Evolutionary conservation across 2,888 invertebrate genomes (phyloP).

Genomic region (Palloptera scutellata): DNA sequence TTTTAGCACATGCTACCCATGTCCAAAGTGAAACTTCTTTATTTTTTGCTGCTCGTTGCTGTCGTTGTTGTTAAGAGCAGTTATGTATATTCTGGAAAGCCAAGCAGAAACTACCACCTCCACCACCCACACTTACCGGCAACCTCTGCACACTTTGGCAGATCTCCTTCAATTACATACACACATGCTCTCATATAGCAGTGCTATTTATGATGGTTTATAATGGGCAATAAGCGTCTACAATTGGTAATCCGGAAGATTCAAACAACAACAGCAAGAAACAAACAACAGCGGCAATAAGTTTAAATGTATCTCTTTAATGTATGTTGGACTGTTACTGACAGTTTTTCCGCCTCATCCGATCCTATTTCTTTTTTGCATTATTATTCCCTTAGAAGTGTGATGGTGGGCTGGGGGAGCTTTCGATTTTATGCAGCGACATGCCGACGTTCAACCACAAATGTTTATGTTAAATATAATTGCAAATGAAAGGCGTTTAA

Average conservation of each 20-base stretch:
- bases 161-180: not conserved
- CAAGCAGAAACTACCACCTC: no score
- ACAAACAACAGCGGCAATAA: not conserved
- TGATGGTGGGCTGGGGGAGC: not conserved
- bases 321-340: not conserved
- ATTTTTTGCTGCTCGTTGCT: not conserved
- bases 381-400: not conserved
- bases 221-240: constrained; percentile 56
- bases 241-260: constrained; percentile 56
- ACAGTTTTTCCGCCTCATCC: not conserved
- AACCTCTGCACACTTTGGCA: no score
- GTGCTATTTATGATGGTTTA: constrained; percentile 52
- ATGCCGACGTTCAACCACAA: constrained; percentile 23
- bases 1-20: constrained; percentile 37
- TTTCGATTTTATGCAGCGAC: constrained; percentile 7
- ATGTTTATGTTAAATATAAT: constrained; percentile 44
- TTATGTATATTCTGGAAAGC: not conserved
- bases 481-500: constrained; percentile 57
- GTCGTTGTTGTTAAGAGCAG: constrained; percentile 4
- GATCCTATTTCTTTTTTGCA: not conserved
- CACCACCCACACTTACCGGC: no score
- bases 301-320: no score
- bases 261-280: constrained; percentile 25
- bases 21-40: no score
- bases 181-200: constrained; percentile 5